Evolutionary conservation across 2,888 invertebrate species (phyloP).

Genomic region (Ommatoiulus sabulosus): DNA sequence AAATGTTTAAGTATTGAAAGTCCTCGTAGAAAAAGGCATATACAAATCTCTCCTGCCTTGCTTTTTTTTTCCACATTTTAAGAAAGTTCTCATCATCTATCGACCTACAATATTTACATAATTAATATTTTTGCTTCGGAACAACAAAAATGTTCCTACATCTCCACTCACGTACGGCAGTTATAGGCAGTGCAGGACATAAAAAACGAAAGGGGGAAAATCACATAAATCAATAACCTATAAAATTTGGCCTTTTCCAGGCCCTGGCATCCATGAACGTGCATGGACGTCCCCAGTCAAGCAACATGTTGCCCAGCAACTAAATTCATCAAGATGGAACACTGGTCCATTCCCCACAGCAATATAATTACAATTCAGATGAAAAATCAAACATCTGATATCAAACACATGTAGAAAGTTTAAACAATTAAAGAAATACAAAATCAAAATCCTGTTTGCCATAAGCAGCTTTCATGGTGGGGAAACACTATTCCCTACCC

Average conservation of each 20-base stretch:
- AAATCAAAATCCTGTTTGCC: conserved; percentile 48
- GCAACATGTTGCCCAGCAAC: conserved; percentile 46
- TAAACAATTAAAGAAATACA: conserved; percentile 13
- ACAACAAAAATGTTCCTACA: conserved; percentile 45
- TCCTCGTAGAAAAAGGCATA: conserved; percentile 50
- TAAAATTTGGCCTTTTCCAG: not conserved
- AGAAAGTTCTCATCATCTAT: conserved; percentile 35
- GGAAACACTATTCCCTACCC: not conserved
- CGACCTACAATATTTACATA: conserved; percentile 50
- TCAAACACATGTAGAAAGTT: conserved; percentile 41
- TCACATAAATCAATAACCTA: conserved; percentile 51
- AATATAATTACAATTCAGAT: conserved; percentile 39
- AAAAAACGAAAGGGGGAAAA: not conserved
- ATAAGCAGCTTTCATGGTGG: not conserved
- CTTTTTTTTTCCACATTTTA: conserved; percentile 6
- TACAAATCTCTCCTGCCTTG: conserved; percentile 52
- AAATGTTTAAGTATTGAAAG: conserved; percentile 48
- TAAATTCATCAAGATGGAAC: conserved; percentile 39
- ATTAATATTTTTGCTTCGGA: conserved; percentile 50
- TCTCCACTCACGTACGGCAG: not conserved
- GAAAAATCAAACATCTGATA: conserved; percentile 18
- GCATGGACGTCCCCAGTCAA: not conserved
- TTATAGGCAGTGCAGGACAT: conserved; percentile 45
- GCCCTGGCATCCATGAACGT: not conserved
- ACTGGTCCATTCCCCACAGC: conserved; percentile 8